A percentile compares a stretch with the other conserved stretches of the same genome.
These are phyloP conservation scores for Dioctria linearis DNA, from an alignment of 2,888 invertebrate genomes.

Conservation along the genomic window DNA sequence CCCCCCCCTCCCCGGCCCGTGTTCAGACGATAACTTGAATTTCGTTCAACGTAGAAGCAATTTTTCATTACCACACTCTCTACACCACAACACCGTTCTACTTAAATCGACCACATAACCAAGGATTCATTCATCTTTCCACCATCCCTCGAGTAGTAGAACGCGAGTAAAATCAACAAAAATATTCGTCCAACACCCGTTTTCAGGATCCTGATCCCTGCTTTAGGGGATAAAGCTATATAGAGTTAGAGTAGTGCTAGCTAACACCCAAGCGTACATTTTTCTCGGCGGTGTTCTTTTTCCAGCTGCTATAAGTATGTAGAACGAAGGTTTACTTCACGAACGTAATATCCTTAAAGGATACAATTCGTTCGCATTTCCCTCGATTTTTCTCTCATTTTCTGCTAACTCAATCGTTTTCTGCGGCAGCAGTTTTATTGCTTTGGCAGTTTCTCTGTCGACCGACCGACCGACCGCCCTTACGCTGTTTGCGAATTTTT, in stretches of 20 bases:
- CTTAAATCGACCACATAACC: constrained; percentile 58
- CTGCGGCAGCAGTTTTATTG: constrained; percentile 56
- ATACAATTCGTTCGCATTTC: constrained; percentile 55
- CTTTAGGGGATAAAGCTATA: constrained; percentile 25
- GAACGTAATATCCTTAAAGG: constrained; percentile 51
- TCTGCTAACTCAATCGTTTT: constrained; percentile 57
- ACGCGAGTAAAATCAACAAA: constrained; percentile 54
- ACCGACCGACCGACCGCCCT: constrained; percentile 77
- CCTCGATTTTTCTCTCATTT: constrained; percentile 45
- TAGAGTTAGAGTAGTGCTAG: neutral
- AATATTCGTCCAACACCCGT: constrained; percentile 15
- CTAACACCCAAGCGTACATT: constrained; percentile 20
- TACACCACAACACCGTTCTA: constrained; percentile 49
- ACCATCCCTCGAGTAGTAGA: constrained; percentile 25
- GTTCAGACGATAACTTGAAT: neutral
- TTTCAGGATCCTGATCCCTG: constrained; percentile 37
- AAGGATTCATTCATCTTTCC: constrained; percentile 56
- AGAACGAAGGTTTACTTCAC: neutral
- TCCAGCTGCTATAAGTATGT: neutral
- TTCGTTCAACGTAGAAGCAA: constrained; percentile 50
- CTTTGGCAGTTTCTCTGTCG: constrained; percentile 61
- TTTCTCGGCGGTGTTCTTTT: neutral
- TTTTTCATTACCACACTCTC: constrained; percentile 57
- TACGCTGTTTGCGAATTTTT: constrained; percentile 71
- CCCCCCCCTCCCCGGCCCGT: neutral